A percentile compares a stretch with the other conserved stretches of the same genome.
Conservation (phyloP, 2,888 invertebrate species). For the Argyresthia albistria region DNA sequence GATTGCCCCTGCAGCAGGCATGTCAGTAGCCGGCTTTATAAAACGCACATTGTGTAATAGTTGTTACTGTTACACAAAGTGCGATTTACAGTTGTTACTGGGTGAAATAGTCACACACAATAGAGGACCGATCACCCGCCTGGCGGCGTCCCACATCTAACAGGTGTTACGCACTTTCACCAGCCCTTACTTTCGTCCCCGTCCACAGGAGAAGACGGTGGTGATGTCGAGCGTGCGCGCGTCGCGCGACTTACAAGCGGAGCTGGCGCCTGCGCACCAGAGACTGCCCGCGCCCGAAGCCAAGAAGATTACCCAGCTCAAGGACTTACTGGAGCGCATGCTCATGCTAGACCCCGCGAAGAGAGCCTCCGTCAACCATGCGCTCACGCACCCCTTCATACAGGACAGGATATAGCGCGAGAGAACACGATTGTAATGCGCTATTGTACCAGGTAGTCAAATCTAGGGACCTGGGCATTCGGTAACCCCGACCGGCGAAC, state of each 20-base stretch:
- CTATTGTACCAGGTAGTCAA: too few species aligned
- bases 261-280: slow-evolving; percentile 88
- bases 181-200: slow-evolving; percentile 5
- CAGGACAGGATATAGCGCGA: slow-evolving; percentile 86
- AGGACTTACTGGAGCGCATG: slow-evolving; percentile 92
- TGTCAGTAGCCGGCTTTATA: too few species aligned
- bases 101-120: neutral
- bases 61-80: too few species aligned
- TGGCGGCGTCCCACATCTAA: neutral
- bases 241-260: slow-evolving; percentile 87
- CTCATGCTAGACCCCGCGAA: slow-evolving; percentile 94
- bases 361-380: slow-evolving; percentile 94
- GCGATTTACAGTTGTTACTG: too few species aligned
- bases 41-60: too few species aligned
- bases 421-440: too few species aligned
- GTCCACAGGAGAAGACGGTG: slow-evolving; percentile 95
- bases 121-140: neutral
- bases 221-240: slow-evolving; percentile 92
- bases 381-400: slow-evolving; percentile 94
- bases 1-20: too few species aligned
- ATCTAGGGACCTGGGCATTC: too few species aligned
- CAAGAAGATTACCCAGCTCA: slow-evolving; percentile 92
- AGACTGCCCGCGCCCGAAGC: slow-evolving; percentile 90
- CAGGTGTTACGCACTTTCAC: neutral
- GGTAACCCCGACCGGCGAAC: too few species aligned